Base-by-base conservation (phyloP, 2,888 invertebrate species). In the Nymphalis urticae region DNA sequence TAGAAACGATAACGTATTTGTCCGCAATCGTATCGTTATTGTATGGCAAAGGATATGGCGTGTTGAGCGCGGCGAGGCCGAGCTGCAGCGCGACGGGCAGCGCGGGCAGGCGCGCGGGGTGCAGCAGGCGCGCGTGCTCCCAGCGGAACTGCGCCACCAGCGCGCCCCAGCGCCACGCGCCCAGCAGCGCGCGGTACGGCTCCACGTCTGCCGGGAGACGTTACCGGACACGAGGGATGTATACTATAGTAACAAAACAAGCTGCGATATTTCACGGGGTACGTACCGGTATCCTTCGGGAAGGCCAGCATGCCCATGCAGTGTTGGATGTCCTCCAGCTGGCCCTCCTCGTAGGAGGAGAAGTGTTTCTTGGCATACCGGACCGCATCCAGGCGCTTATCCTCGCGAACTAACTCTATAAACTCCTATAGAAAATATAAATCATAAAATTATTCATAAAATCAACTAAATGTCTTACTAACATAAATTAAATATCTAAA, bases 251-350 rank as follows among this genome's bases (percentile, higher is more conserved):
- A 24, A 10, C 19, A 5, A 53, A 17, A 36, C 9, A n/a, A 19
- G 1, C 6, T 19, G 6, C 19, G 1, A 19, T 19, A 16, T 16
- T 42, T 21, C 36, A 59, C 10, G n/a, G 27, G 7, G 24, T 47
- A 19, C 64, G 32, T 81, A 95, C 95, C 94, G 71, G 97, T 97
- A 76, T 95, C 95, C 61, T 95, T 94, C n/a, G 97, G 97, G 87
- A 98, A 98, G 1, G 98, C 99, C 62, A 99, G 93, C 80, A 99
- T 94, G 54, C 98, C 98, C 98, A 99, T 99, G 75, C 97, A 98
- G 81, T 97, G 96, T 84, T 98, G 97, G 62, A 99, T 97, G 77
- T 97, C 97, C 62, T 94, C 94, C 54, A 98, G 86, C 82, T 98
- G 98, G 7, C 96, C 97, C 65, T 97, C 97, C 81, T 98, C 98